Conservation (phyloP, 2,797 vertebrate genomes). For the Myoxocephalus aenaeus region DNA sequence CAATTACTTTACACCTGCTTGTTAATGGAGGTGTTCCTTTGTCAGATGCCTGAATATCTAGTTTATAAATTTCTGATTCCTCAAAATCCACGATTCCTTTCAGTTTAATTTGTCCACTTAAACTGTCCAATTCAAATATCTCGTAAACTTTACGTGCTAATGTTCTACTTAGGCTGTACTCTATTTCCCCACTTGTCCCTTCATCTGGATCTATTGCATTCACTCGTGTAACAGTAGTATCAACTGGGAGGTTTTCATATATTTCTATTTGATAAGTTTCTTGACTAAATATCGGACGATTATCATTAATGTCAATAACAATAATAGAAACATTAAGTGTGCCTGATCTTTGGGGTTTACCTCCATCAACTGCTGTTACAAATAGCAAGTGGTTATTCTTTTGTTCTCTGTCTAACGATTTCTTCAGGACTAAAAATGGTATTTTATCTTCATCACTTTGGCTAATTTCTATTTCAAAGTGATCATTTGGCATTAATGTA, state of each 20-base stretch:
- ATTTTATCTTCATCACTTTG: slow-evolving; percentile 79
- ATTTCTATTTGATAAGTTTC: slow-evolving; percentile 55
- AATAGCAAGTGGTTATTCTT: slow-evolving; percentile 37
- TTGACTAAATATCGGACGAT: slow-evolving; percentile 57
- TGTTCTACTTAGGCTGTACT: slow-evolving; percentile 65
- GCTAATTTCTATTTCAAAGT: slow-evolving; percentile 77
- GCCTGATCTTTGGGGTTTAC: slow-evolving; percentile 60
- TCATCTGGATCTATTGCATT: slow-evolving; percentile 75
- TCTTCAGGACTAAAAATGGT: slow-evolving; percentile 78
- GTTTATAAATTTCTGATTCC: slow-evolving; percentile 44
- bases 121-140: slow-evolving; percentile 54
- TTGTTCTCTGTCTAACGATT: slow-evolving; percentile 71
- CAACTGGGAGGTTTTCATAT: slow-evolving; percentile 31
- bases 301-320: slow-evolving; percentile 72
- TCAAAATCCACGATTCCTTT: slow-evolving; percentile 69
- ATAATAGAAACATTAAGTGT: slow-evolving; percentile 63
- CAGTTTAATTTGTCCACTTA: slow-evolving; percentile 69
- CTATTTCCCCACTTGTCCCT: slow-evolving; percentile 69
- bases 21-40: slow-evolving; percentile 62
- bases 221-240: slow-evolving; percentile 22
- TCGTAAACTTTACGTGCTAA: slow-evolving; percentile 45
- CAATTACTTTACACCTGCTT: slow-evolving; percentile 36
- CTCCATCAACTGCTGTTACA: slow-evolving; percentile 75
- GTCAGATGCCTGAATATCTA: slow-evolving; percentile 68
- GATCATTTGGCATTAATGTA: slow-evolving; percentile 63